These are phyloP conservation scores for Gymnopithys bicolor DNA, from an alignment of 2,797 vertebrate genomes.

Conservation along the genomic window DNA sequence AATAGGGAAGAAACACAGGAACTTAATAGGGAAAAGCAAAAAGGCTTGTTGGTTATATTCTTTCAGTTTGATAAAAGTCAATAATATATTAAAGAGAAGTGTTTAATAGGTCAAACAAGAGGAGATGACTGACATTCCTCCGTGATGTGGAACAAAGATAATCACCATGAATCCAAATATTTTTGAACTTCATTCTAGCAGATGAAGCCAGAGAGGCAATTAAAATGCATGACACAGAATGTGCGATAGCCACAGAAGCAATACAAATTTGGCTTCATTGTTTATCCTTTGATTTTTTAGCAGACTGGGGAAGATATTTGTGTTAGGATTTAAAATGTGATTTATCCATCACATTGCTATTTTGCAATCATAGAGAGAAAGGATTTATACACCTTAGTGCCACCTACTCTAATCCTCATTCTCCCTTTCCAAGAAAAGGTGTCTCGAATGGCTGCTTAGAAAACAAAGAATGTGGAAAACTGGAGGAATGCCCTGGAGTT, in stretches of 20 bases:
- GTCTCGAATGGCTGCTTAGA: background rate
- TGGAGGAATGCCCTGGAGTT: background rate
- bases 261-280: conserved; percentile 22
- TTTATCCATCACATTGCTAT: background rate
- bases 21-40: background rate
- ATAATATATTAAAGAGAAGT: background rate
- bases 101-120: conserved; percentile 1
- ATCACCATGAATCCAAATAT: background rate
- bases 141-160: background rate
- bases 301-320: background rate
- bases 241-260: background rate
- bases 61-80: background rate
- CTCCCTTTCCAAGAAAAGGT: background rate
- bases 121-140: background rate
- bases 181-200: conserved; percentile 9
- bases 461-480: background rate
- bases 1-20: background rate
- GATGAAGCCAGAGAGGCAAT: conserved; percentile 32
- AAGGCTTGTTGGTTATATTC: background rate
- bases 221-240: background rate
- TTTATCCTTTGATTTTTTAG: conserved; percentile 16
- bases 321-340: conserved; percentile 8
- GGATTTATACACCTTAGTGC: background rate
- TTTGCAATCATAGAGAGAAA: background rate
- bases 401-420: background rate